phyloP scores from a whole-genome alignment of 2,113 vertebrate genomes.

The Corynorhinus townsendii region DNA sequence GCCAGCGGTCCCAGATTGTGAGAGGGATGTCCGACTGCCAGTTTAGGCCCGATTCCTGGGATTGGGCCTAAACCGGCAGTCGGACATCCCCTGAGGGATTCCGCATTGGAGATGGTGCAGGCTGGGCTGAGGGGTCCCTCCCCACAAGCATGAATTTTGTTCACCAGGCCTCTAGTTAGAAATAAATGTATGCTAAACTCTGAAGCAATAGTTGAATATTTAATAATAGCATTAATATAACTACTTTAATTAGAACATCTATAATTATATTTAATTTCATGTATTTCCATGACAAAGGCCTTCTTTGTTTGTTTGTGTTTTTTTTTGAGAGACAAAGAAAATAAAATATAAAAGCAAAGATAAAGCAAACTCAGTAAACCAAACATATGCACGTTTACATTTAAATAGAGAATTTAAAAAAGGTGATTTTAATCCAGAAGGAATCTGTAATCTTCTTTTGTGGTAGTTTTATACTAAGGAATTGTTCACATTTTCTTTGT shows the following conservation, averaged over 20 bases:
- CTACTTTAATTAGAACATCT: conserved; percentile 16
- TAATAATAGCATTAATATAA: neutral
- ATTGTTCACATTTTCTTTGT: neutral
- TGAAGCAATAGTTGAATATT: conserved; percentile 16
- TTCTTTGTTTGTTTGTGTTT: neutral
- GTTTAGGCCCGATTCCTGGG: no score
- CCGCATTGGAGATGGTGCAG: no score
- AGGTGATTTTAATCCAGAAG: neutral
- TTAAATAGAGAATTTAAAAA: neutral
- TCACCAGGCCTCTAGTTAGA: neutral
- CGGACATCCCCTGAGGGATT: no score
- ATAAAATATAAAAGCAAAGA: neutral
- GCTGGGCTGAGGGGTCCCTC: no score
- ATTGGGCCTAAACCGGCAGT: no score
- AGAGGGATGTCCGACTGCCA: no score
- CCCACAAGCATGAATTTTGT: no score
- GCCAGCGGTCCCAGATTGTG: no score
- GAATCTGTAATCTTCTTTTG: neutral
- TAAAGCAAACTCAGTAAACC: neutral
- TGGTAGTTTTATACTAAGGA: neutral
- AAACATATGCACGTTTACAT: neutral
- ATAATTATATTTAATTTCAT: neutral
- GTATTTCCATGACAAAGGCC: conserved; percentile 26
- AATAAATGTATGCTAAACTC: neutral
- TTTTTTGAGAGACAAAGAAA: neutral